A percentile compares a stretch with the other conserved stretches of the same genome.
These are phyloP conservation scores for Lerista edwardsae DNA, from an alignment of 2,797 vertebrate genomes.

Conservation along the genomic window DNA sequence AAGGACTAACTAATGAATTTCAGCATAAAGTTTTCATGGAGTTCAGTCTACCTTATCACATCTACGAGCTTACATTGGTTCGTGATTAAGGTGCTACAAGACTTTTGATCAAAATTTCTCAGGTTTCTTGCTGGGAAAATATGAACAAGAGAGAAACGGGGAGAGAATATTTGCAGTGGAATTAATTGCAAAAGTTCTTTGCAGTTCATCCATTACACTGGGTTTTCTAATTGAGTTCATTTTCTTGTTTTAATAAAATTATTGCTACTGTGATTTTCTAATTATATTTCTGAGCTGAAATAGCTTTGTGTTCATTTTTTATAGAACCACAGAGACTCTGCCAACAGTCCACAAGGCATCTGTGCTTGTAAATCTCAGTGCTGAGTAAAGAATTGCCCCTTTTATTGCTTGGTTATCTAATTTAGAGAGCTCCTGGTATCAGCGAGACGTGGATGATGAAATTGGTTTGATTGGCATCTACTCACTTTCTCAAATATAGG, in stretches of 20 bases:
- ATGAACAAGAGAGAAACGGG: neutral
- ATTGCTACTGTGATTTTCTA: neutral
- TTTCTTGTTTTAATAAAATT: conserved; percentile 2
- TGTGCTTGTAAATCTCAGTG: neutral
- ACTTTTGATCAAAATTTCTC: neutral
- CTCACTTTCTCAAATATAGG: neutral
- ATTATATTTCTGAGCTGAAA: neutral
- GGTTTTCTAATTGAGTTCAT: conserved; percentile 6
- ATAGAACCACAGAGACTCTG: conserved; percentile 5
- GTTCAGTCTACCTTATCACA: too few relatives aligned
- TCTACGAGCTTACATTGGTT: too few relatives aligned
- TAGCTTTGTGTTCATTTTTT: neutral
- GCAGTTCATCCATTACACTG: neutral
- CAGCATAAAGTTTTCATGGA: too few relatives aligned
- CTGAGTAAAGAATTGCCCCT: conserved; percentile 11
- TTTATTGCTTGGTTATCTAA: conserved; percentile 20
- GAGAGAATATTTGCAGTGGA: rapidly evolving
- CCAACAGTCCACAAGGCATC: neutral
- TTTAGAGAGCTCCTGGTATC: neutral
- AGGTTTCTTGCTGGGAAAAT: neutral
- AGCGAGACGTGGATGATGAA: neutral
- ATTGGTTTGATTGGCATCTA: conserved; percentile 10
- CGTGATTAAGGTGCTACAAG: too few relatives aligned
- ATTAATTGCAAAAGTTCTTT: neutral
- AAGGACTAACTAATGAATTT: too few relatives aligned